Evolutionary conservation across 2,113 vertebrate species (phyloP), one percentile per base, ranked within the genome.

Genomic region (Periophthalmus modestus): DNA sequence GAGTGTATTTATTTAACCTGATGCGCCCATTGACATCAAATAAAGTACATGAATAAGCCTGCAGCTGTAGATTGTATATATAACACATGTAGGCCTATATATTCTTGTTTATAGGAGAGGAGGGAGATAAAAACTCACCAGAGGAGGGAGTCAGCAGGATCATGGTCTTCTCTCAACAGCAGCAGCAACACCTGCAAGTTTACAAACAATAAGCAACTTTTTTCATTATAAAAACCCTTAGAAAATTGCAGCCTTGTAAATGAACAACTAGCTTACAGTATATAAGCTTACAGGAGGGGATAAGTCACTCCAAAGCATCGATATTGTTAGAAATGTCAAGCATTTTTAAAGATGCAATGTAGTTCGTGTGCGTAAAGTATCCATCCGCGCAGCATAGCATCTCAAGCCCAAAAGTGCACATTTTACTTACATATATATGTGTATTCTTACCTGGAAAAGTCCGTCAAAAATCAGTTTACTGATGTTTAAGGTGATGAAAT

Each of bases 91-190:
- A 3, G 28, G 28, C 28, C 28, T 28, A 28, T 28, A 28, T 28
- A 28, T 28, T 2, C 28, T 28, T 28, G 2, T 28, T 28, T 28
- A 28, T 23, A 82, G 11, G 18, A 50, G 16, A 48, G 66, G 69
- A 72, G 62, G 59, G 15, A 24, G 19, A 72, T 23, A 74, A 78
- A 69, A 5, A 62, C 69, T 88, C 92, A 94, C 94, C 91, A 82
- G 92, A 91, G 33, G 87, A 86, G 36, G 92, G 75, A 58, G 83
- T 88, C 78, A 93, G 85, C 79, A 93, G 89, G 77, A 93, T 91
- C 94, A 94, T 94, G 89, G 69, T 89, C 71, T 47, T 76, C 43
- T 87, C 73, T 75, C 74, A 69, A 15, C 13, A 59, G 55, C 78
- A 74, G 77, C 71, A 81, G 67, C 58, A 87, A 79, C 78, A 84